Percentiles rank a stretch among this genome's conserved stretches.
Conservation (phyloP, 2,113 vertebrate genomes). For the Spermophilus dauricus region DNA sequence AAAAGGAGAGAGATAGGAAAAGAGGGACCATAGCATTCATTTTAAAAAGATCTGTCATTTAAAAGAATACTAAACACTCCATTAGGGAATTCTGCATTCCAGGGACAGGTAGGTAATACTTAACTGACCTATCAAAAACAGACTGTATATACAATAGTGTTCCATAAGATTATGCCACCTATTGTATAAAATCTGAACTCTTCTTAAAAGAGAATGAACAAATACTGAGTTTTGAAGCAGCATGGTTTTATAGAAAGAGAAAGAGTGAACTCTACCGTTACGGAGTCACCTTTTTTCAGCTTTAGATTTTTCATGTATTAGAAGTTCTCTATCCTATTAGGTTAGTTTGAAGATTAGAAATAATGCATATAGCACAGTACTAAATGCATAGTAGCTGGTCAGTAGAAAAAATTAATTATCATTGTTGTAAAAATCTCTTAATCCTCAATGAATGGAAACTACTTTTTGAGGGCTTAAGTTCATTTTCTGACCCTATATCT, state of each 20-base stretch:
- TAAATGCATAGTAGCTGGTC: background rate
- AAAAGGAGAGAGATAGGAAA: background rate
- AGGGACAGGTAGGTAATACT: background rate
- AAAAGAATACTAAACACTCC: background rate
- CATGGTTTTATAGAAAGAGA: background rate
- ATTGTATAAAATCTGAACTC: background rate
- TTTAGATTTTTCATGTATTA: background rate
- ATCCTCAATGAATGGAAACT: background rate
- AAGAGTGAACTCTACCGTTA: background rate
- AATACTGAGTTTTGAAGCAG: background rate
- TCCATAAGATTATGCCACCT: background rate
- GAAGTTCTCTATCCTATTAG: background rate
- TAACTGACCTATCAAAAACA: background rate
- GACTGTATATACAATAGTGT: background rate
- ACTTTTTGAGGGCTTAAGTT: slow-evolving; percentile 4
- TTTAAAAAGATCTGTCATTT: background rate
- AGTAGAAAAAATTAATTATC: background rate
- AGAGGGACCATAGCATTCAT: background rate
- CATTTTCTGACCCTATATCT: background rate
- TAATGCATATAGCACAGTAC: background rate
- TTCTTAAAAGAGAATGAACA: background rate
- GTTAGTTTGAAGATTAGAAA: background rate
- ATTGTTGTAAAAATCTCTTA: background rate
- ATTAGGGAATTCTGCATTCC: slow-evolving; percentile 41
- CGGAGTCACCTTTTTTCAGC: background rate